Percentiles rank a stretch among this genome's conserved stretches.
Evolutionary conservation across 2,888 invertebrate genomes (phyloP).

Genomic region (Lasioglossum morio): DNA sequence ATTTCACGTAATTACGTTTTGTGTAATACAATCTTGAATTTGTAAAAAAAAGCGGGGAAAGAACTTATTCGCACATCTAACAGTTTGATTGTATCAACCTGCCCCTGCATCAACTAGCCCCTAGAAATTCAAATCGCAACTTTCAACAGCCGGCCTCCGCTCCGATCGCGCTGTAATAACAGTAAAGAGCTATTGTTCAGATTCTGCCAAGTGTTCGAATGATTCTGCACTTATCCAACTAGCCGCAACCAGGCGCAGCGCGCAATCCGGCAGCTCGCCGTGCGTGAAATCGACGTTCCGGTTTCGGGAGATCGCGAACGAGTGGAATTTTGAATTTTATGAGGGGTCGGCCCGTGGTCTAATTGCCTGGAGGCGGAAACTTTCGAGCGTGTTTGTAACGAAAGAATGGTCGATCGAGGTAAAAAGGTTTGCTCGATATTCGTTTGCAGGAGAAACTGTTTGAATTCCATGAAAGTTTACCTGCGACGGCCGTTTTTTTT

Average conservation of each 20-base stretch:
- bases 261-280: constrained; percentile 25
- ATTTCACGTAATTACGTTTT: too few species aligned
- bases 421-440: constrained; percentile 6
- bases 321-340: constrained; percentile 22
- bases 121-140: not conserved
- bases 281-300: constrained; percentile 40
- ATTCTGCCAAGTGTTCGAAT: not conserved
- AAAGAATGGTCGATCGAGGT: not conserved
- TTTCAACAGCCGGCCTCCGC: not conserved
- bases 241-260: not conserved
- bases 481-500: not conserved
- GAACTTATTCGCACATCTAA: too few species aligned
- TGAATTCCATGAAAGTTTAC: constrained; percentile 1
- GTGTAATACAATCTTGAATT: too few species aligned
- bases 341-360: not conserved
- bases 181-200: not conserved
- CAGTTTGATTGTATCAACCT: not conserved
- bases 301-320: not conserved
- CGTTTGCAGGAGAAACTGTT: constrained; percentile 1
- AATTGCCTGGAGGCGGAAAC: not conserved
- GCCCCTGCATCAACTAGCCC: too few species aligned
- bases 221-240: not conserved
- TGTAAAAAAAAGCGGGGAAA: too few species aligned
- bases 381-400: not conserved
- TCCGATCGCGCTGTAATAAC: not conserved